Evolutionary conservation across 1,140 invertebrate genomes (phyloP).

Genomic region (Bombus superbus): DNA sequence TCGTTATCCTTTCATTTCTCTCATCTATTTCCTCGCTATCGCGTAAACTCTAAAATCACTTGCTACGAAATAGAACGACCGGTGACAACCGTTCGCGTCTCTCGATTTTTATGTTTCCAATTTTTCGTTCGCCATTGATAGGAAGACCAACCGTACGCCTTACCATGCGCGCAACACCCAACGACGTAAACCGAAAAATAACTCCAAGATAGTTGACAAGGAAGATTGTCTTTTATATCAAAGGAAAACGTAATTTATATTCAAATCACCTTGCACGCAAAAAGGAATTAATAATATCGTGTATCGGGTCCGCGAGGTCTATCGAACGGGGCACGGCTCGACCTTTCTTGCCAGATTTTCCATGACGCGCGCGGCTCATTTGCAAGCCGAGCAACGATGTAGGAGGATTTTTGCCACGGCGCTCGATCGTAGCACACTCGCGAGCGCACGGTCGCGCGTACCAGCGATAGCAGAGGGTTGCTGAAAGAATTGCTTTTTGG

Average conservation of each 20-base stretch:
- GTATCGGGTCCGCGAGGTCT: not conserved
- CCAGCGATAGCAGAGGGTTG: slow-evolving; percentile 34
- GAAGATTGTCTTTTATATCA: not conserved
- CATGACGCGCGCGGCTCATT: slow-evolving; percentile 22
- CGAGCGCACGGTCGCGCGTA: not conserved
- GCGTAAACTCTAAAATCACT: no score
- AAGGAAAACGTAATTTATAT: not conserved
- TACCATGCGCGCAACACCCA: no score
- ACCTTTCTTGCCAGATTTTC: slow-evolving; percentile 4
- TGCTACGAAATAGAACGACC: no score
- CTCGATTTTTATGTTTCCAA: no score
- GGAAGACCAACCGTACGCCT: no score
- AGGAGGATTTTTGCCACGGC: slow-evolving; percentile 1
- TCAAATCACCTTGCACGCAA: not conserved
- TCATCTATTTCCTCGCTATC: no score
- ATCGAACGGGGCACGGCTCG: not conserved
- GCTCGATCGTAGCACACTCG: not conserved
- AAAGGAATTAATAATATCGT: not conserved
- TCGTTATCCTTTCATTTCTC: no score
- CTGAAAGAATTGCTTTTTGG: slow-evolving; percentile 52
- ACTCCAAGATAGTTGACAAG: no score
- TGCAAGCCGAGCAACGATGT: not conserved
- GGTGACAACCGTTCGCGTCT: no score
- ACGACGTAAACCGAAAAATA: no score
- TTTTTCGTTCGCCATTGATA: no score